A percentile compares a stretch with the other conserved stretches of the same genome.
These are phyloP conservation scores for Drosophila bifasciata DNA, from an alignment of 1,140 invertebrate species.

Conservation along the genomic window DNA sequence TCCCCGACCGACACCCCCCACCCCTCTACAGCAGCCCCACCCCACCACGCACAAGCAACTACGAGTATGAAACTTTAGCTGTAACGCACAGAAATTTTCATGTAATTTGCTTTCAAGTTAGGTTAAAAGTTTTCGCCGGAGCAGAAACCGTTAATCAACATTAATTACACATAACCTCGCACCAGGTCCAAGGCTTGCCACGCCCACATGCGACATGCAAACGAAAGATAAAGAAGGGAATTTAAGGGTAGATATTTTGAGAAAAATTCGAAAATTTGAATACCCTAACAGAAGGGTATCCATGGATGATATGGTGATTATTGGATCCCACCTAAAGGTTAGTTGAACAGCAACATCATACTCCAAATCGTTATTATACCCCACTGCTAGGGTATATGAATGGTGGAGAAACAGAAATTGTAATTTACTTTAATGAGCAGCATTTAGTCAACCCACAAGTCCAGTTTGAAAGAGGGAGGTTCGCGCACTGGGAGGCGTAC, in stretches of 20 bases:
- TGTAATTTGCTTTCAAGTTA: constrained; percentile 64
- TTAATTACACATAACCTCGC: constrained; percentile 71
- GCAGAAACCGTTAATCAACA: constrained; percentile 76
- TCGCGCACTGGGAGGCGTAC: constrained; percentile 11
- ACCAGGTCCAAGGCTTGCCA: constrained; percentile 39
- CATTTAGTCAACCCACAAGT: constrained; percentile 65
- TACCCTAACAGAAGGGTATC: background rate
- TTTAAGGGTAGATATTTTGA: too few relatives aligned
- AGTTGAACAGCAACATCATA: background rate
- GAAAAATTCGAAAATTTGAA: background rate
- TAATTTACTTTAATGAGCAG: constrained; percentile 80
- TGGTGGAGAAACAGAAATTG: constrained; percentile 61
- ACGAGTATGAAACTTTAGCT: constrained; percentile 14
- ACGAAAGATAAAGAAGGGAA: constrained; percentile 53
- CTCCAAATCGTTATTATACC: too few relatives aligned
- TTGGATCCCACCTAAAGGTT: too few relatives aligned
- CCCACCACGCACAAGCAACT: background rate
- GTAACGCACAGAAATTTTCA: constrained; percentile 40
- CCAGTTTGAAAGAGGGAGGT: constrained; percentile 26
- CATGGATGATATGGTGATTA: too few relatives aligned
- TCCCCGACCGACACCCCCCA: background rate
- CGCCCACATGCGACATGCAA: constrained; percentile 78
- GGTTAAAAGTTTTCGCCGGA: constrained; percentile 66
- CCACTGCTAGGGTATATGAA: background rate
- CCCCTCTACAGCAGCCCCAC: background rate